Percentiles rank a stretch among this genome's conserved stretches.
These are phyloP conservation scores for Cathartes aura DNA, from an alignment of 2,113 vertebrate genomes.

Conservation along the genomic window DNA sequence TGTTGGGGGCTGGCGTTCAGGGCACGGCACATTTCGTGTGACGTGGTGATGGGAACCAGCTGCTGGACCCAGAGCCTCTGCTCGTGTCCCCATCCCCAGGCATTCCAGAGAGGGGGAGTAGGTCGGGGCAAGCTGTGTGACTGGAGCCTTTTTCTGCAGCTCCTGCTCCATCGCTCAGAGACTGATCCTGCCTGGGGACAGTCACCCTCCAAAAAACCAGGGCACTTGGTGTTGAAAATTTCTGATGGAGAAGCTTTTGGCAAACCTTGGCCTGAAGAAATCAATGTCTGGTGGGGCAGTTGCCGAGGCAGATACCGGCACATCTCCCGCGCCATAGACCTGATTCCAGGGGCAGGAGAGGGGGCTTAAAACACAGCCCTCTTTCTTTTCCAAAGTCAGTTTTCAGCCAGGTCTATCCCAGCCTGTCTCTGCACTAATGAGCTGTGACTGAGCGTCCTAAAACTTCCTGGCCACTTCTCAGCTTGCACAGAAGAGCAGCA, in stretches of 20 bases:
- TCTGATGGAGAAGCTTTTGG: background rate
- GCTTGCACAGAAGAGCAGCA: background rate
- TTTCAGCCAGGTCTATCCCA: background rate
- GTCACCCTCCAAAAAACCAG: background rate
- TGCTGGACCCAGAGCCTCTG: background rate
- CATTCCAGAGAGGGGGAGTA: background rate
- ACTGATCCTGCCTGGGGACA: background rate
- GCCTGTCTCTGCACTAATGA: background rate
- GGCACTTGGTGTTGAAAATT: background rate
- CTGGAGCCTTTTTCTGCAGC: background rate
- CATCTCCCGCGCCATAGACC: background rate
- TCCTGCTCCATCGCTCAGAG: background rate
- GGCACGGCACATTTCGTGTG: background rate
- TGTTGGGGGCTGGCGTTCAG: background rate
- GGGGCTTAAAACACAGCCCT: background rate
- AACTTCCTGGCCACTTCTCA: background rate
- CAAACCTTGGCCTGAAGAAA: background rate
- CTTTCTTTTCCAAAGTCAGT: background rate
- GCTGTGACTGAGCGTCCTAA: background rate
- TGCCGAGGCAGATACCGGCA: background rate
- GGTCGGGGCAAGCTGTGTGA: too few relatives aligned
- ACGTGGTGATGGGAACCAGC: background rate
- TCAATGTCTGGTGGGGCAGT: background rate
- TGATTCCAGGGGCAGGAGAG: background rate
- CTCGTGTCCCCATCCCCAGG: background rate